These are phyloP conservation scores for Mallotus villosus DNA, from an alignment of 2,797 vertebrate species.

Conservation along the genomic window DNA sequence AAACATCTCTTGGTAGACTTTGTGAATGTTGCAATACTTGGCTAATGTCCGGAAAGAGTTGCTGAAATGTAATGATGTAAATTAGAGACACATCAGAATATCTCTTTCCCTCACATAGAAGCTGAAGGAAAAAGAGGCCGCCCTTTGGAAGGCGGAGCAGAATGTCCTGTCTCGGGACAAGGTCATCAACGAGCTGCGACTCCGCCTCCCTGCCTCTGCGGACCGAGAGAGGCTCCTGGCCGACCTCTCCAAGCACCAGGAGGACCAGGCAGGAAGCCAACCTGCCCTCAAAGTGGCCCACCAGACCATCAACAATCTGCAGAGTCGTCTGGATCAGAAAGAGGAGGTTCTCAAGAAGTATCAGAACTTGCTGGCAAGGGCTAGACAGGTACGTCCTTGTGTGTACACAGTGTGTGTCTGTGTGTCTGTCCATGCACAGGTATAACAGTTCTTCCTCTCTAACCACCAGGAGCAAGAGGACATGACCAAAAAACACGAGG, in stretches of 20 bases:
- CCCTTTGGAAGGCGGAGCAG: conserved; percentile 84
- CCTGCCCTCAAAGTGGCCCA: conserved; percentile 81
- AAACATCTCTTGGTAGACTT: not conserved
- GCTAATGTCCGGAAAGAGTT: not conserved
- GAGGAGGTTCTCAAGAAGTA: conserved; percentile 93
- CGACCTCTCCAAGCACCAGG: conserved; percentile 73
- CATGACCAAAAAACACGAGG: conserved; percentile 84
- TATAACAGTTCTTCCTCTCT: not conserved
- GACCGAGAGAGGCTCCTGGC: conserved; percentile 81
- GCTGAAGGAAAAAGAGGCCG: conserved; percentile 84
- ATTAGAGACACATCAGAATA: too few relatives aligned
- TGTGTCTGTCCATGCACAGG: not conserved
- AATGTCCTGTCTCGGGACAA: conserved; percentile 88
- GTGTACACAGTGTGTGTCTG: conserved; percentile 1
- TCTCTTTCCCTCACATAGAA: conserved; percentile 70
- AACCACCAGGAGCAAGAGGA: conserved; percentile 86
- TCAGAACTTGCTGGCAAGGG: conserved; percentile 82
- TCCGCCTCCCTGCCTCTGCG: conserved; percentile 80
- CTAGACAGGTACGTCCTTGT: conserved; percentile 80
- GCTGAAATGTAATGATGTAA: not conserved
- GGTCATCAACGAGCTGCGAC: conserved; percentile 93
- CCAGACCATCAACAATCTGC: conserved; percentile 88
- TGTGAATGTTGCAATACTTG: not conserved
- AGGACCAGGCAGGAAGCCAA: conserved; percentile 62
- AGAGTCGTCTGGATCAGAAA: conserved; percentile 89